These are phyloP conservation scores for Hepsetus odoe DNA, from an alignment of 2,113 vertebrate species.

Conservation along the genomic window DNA sequence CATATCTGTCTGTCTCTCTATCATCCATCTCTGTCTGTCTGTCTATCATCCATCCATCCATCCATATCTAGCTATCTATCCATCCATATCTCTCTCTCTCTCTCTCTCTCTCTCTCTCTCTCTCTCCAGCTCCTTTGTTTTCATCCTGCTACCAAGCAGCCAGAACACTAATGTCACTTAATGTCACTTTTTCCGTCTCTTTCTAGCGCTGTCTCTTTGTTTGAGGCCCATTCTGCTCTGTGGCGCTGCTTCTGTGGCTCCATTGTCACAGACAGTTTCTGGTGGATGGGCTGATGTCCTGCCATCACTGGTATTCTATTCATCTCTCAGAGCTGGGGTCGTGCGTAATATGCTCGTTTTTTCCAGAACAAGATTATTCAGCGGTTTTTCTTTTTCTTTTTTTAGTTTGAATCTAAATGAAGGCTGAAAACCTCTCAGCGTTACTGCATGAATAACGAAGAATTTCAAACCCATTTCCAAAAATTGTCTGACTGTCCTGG, in stretches of 20 bases:
- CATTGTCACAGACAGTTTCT: slow-evolving; percentile 66
- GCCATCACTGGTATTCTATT: slow-evolving; percentile 60
- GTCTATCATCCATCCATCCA: too few relatives aligned
- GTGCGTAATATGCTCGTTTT: slow-evolving; percentile 46
- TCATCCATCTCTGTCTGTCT: too few relatives aligned
- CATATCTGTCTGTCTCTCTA: too few relatives aligned
- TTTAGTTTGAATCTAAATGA: neutral
- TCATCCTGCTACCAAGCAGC: neutral
- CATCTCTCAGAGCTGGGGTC: slow-evolving; percentile 38
- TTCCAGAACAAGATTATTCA: slow-evolving; percentile 62
- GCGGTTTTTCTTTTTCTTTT: slow-evolving; percentile 28
- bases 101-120: too few relatives aligned
- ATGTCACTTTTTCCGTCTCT: slow-evolving; percentile 64
- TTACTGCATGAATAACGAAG: too few relatives aligned
- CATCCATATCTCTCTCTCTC: too few relatives aligned
- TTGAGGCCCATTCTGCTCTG: slow-evolving; percentile 56
- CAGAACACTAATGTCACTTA: slow-evolving; percentile 45
- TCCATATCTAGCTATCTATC: too few relatives aligned
- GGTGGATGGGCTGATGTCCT: slow-evolving; percentile 61
- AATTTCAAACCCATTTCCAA: too few relatives aligned
- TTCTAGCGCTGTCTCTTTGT: slow-evolving; percentile 61
- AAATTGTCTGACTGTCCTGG: too few relatives aligned
- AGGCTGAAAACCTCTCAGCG: too few relatives aligned
- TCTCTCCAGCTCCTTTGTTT: neutral
- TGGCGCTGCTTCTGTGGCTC: slow-evolving; percentile 6